Evolutionary conservation across 1,140 invertebrate species (phyloP).

Genomic region (Uloborus diversus): DNA sequence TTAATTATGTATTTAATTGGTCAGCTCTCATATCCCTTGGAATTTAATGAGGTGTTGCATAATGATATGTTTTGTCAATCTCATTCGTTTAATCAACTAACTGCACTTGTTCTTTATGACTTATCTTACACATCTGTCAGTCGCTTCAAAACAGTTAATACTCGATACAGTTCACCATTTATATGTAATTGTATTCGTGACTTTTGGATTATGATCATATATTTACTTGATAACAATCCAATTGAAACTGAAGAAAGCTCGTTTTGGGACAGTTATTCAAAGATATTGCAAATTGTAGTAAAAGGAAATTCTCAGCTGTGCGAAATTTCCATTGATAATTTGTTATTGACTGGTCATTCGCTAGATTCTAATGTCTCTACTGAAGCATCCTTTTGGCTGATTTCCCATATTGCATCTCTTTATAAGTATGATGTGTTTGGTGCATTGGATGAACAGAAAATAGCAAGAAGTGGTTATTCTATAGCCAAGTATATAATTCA

Average conservation of each 20-base stretch:
- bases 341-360: neutral
- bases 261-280: constrained; percentile 19
- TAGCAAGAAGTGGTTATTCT: constrained; percentile 11
- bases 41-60: neutral
- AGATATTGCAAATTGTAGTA: neutral
- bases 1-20: neutral
- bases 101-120: neutral
- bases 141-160: neutral
- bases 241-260: neutral
- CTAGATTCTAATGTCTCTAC: neutral
- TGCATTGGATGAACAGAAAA: neutral
- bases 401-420: constrained; percentile 12
- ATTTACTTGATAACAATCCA: neutral
- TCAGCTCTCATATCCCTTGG: neutral
- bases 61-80: neutral
- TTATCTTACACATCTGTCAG: neutral
- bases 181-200: constrained; percentile 24
- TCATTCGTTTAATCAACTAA: constrained; percentile 14
- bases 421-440: constrained; percentile 18
- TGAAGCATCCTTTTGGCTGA: constrained; percentile 24
- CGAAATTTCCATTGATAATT: neutral
- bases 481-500: constrained; percentile 14
- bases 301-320: neutral
- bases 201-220: constrained; percentile 23
- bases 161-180: neutral